Base-by-base conservation (phyloP, 2,113 vertebrate genomes). In the Polypterus bichir region DNA sequence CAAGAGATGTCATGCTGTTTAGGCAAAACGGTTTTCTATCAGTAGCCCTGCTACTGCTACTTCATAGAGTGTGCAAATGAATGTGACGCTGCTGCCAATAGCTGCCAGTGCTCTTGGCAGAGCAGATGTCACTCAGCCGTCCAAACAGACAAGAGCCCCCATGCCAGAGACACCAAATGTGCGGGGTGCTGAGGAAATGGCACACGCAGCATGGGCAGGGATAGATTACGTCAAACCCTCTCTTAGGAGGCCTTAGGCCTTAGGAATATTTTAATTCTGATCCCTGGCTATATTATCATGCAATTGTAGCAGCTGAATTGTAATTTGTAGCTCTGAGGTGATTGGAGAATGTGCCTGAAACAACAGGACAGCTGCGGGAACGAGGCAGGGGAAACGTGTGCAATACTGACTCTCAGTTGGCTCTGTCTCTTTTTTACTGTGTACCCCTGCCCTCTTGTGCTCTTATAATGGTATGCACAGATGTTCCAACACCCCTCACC, bases 1-100 rank as follows among this genome's bases (percentile, higher is more conserved):
- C 91, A 90, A 88, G 85, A 91, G 90, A 92, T 90, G 88, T 92
- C 92, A 91, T 85, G 91, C 91, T 93, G 94, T 86, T 92, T 77
- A 82, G 82, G 89, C 91, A 86, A 91, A 85, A 83, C 87, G 75
- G 81, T 76, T 90, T 88, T 87, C 83, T 89, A 84, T 87, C 79
- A 86, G 88, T 86, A 82, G 89, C 88, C 87, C 82, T 81, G 82
- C 86, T 83, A 85, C 86, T 88, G 88, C 89, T 89, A 89, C 81
- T 84, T 85, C 87, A 83, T 80, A 88, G 92, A 92, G 84, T 78
- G 85, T 86, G 82, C 81, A 85, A 86, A 81, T 81, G 72, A 83
- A 84, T 72, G 77, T 82, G 80, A 81, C 72, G 69, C 77, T 73
- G 77, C 77, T 81, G 81, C 87, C 84, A 82, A 79, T 75, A 73